Percentiles rank a stretch among this genome's conserved stretches.
phyloP scores from a whole-genome alignment of 2,113 vertebrate genomes.

The Acinonyx jubatus region DNA sequence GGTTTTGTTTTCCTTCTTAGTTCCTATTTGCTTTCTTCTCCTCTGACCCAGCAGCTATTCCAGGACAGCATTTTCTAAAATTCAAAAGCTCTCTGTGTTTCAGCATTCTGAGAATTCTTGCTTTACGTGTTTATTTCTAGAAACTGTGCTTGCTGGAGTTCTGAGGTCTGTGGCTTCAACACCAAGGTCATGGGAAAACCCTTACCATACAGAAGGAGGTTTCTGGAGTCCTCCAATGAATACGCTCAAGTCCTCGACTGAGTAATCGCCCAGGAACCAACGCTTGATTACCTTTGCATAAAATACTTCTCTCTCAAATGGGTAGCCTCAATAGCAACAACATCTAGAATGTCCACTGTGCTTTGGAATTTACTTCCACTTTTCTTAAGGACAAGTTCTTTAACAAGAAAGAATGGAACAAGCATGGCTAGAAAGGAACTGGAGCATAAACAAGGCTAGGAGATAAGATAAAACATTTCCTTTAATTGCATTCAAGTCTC shows the following conservation, averaged over 20 bases:
- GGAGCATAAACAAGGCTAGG: neutral
- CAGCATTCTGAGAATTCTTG: conserved; percentile 27
- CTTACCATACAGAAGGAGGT: neutral
- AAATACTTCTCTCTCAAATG: neutral
- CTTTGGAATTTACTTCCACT: conserved; percentile 1
- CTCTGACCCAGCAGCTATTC: neutral
- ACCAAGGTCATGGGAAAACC: conserved; percentile 51
- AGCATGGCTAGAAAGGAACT: neutral
- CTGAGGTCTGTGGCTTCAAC: conserved; percentile 13
- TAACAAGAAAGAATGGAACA: neutral
- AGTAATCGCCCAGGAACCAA: neutral
- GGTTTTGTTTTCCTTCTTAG: neutral
- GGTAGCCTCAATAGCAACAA: neutral
- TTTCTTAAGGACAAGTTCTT: conserved; percentile 10
- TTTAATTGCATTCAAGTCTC: neutral
- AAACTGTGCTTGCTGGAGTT: conserved; percentile 37
- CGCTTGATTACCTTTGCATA: neutral
- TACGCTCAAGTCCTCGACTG: neutral
- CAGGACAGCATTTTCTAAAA: conserved; percentile 42
- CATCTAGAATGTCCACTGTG: neutral
- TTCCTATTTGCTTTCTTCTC: neutral
- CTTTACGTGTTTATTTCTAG: conserved; percentile 60
- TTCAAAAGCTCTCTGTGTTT: conserved; percentile 33
- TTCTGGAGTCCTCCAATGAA: neutral
- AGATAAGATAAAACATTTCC: neutral